These are phyloP conservation scores for Nomada flava DNA, from an alignment of 2,888 invertebrate species.

Conservation along the genomic window DNA sequence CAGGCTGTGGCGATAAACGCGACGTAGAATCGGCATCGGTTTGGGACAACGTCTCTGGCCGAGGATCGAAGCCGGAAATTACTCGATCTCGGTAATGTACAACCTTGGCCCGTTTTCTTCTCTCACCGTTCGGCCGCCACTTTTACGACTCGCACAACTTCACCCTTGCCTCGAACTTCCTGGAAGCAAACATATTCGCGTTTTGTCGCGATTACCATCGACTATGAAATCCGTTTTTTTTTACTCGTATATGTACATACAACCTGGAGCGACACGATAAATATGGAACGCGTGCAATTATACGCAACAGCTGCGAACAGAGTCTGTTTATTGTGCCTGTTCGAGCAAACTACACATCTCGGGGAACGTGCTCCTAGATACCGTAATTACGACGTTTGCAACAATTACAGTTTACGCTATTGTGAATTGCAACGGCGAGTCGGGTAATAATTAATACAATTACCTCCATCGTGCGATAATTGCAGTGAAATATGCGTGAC, in stretches of 20 bases:
- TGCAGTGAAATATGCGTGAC: not conserved
- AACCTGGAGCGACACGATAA: not conserved
- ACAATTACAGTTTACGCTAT: not conserved
- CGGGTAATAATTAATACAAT: constrained; percentile 2
- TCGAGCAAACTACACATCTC: not conserved
- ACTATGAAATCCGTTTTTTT: not conserved
- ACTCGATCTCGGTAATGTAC: constrained; percentile 18
- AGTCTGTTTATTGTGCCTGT: constrained; percentile 3
- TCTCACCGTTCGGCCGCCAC: not conserved
- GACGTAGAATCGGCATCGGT: constrained; percentile 29
- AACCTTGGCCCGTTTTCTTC: constrained; percentile 40
- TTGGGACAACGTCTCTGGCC: constrained; percentile 1
- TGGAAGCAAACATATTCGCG: constrained; percentile 51
- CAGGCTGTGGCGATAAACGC: constrained; percentile 16
- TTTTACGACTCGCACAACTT: constrained; percentile 26
- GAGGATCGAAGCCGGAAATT: constrained; percentile 45
- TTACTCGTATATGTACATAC: no score
- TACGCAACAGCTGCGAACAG: constrained; percentile 25
- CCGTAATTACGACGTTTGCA: not conserved
- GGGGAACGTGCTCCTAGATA: not conserved
- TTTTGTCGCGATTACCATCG: constrained; percentile 6
- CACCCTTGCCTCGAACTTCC: constrained; percentile 29
- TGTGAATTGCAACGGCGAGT: not conserved
- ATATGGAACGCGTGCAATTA: constrained; percentile 14
- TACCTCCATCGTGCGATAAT: not conserved